phyloP scores from a whole-genome alignment of 2,888 invertebrate genomes.

The Lepeophtheirus nordmannii region DNA sequence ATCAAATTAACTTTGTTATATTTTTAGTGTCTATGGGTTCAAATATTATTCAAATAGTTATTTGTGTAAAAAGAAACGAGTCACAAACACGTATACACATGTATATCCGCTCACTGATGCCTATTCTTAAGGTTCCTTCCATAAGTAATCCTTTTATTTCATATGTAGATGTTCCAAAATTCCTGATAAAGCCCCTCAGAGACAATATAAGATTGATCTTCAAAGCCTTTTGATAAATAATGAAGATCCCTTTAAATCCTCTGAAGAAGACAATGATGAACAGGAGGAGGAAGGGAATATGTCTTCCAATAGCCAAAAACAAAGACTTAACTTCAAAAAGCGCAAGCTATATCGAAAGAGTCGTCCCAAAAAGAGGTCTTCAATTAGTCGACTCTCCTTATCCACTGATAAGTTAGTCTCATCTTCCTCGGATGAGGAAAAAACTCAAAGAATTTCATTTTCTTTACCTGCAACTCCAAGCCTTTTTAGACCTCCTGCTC shows the following conservation, averaged over 20 bases:
- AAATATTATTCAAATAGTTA: too few species aligned
- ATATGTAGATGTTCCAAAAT: too few species aligned
- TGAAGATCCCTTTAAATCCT: not conserved
- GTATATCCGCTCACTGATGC: too few species aligned
- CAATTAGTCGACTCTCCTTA: not conserved
- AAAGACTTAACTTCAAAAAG: not conserved
- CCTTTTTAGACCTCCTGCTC: not conserved
- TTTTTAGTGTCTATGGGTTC: too few species aligned
- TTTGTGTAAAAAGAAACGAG: too few species aligned
- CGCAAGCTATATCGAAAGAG: constrained; percentile 3
- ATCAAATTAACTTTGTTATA: too few species aligned
- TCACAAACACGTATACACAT: too few species aligned
- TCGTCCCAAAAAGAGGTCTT: not conserved
- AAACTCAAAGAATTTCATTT: not conserved
- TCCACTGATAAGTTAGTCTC: not conserved
- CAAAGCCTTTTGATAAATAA: not conserved
- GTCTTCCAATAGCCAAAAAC: not conserved
- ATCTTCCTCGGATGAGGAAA: not conserved
- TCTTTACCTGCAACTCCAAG: not conserved
- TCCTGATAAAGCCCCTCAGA: too few species aligned
- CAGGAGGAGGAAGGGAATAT: not conserved
- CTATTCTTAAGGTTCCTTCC: too few species aligned
- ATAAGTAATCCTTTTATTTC: too few species aligned
- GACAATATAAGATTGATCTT: not conserved
- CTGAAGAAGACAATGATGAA: not conserved